These are phyloP conservation scores for Pelobates cultripes DNA, from an alignment of 2,797 vertebrate species.

Conservation along the genomic window DNA sequence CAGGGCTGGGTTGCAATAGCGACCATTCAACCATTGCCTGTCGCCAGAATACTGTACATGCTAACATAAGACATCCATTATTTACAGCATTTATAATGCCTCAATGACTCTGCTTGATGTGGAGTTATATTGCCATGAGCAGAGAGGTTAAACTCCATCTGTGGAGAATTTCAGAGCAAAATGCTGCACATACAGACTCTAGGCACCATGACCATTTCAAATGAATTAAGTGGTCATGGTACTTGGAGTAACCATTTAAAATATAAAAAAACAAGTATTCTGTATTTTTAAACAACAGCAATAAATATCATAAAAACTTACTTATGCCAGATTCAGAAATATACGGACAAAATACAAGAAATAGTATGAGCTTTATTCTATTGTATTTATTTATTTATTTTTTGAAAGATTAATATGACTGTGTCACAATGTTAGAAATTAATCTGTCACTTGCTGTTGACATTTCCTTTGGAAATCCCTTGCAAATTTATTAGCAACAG, in stretches of 20 bases:
- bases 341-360: neutral
- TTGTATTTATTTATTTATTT: neutral
- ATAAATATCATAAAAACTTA: neutral
- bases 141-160: too few relatives aligned
- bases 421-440: slow-evolving; percentile 31
- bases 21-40: too few relatives aligned
- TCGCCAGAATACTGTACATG: too few relatives aligned
- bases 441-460: slow-evolving; percentile 47
- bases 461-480: slow-evolving; percentile 17
- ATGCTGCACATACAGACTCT: too few relatives aligned
- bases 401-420: slow-evolving; percentile 37
- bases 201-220: too few relatives aligned
- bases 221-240: too few relatives aligned
- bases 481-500: slow-evolving; percentile 34
- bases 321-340: slow-evolving; percentile 4
- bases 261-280: neutral
- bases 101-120: too few relatives aligned
- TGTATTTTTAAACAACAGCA: neutral
- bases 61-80: too few relatives aligned
- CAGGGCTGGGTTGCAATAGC: too few relatives aligned
- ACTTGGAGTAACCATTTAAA: neutral
- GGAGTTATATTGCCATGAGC: too few relatives aligned
- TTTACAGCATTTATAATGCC: too few relatives aligned
- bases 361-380: neutral
- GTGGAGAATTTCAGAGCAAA: too few relatives aligned